A percentile compares a stretch with the other conserved stretches of the same genome.
Conservation (phyloP, 2,888 invertebrate genomes). For the Idaea straminata region DNA sequence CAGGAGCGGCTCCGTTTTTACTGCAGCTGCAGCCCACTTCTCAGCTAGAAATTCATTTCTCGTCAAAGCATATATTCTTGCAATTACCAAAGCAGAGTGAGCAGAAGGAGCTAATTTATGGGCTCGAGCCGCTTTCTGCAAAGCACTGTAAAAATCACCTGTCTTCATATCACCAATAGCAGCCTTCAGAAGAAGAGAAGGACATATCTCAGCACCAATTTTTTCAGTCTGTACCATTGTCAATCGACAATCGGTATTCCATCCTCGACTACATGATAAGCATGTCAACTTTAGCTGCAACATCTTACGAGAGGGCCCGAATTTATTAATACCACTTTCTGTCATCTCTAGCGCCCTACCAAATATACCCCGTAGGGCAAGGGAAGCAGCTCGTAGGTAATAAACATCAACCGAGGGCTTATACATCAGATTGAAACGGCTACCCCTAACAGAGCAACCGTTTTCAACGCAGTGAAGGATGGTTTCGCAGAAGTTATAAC, state of each 20-base stretch:
- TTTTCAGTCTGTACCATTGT: constrained; percentile 54
- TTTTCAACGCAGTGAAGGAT: constrained; percentile 54
- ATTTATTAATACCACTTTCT: constrained; percentile 44
- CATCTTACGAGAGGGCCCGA: constrained; percentile 59
- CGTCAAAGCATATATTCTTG: constrained; percentile 51
- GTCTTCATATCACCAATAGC: constrained; percentile 48
- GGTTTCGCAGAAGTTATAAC: constrained; percentile 56
- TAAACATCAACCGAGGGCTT: constrained; percentile 43
- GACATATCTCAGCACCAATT: constrained; percentile 48
- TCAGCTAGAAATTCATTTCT: constrained; percentile 54
- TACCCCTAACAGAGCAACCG: constrained; percentile 53
- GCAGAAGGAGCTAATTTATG: constrained; percentile 60
- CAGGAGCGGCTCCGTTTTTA: constrained; percentile 59
- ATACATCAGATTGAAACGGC: constrained; percentile 28
- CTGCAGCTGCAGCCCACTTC: constrained; percentile 64
- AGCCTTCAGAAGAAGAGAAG: constrained; percentile 52
- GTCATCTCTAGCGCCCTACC: constrained; percentile 49
- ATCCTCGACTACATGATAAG: constrained; percentile 44
- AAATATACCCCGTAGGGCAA: constrained; percentile 45
- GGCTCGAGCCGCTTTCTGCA: constrained; percentile 65
- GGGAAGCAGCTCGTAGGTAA: constrained; percentile 59
- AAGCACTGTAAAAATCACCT: constrained; percentile 42
- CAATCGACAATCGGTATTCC: constrained; percentile 57
- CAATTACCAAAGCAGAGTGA: constrained; percentile 58
- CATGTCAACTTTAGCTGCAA: constrained; percentile 62